These are phyloP conservation scores for Thereva unica DNA, from an alignment of 2,888 invertebrate species.

Conservation along the genomic window DNA sequence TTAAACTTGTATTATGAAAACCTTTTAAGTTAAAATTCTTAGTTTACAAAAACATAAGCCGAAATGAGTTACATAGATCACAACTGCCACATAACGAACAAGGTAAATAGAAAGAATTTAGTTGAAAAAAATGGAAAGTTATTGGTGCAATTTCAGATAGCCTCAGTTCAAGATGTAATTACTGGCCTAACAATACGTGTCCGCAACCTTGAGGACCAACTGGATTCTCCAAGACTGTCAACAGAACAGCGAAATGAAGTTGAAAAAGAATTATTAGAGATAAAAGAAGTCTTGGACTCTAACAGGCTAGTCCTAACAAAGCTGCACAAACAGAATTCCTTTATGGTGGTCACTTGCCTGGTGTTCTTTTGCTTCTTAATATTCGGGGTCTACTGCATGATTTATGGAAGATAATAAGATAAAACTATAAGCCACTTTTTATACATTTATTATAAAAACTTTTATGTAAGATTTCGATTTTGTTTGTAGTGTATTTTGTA, in stretches of 20 bases:
- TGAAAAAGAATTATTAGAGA: slow-evolving; percentile 34
- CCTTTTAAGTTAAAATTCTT: no score
- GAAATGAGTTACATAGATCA: no score
- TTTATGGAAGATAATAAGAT: slow-evolving; percentile 12
- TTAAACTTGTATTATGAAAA: no score
- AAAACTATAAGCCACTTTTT: neutral
- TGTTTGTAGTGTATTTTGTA: slow-evolving; percentile 4
- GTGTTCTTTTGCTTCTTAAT: slow-evolving; percentile 27
- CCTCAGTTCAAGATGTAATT: slow-evolving; percentile 28
- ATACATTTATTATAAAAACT: neutral
- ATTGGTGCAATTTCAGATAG: slow-evolving; percentile 12
- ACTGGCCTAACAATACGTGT: slow-evolving; percentile 31
- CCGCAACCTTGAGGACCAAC: slow-evolving; percentile 29
- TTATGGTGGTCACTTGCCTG: slow-evolving; percentile 25
- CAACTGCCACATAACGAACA: no score
- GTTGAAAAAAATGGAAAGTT: no score
- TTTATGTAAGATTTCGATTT: neutral
- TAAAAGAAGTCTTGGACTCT: slow-evolving; percentile 32
- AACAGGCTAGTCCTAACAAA: slow-evolving; percentile 30
- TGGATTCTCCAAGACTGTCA: slow-evolving; percentile 17
- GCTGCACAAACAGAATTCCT: slow-evolving; percentile 37
- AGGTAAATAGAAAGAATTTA: no score
- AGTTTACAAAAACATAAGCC: no score
- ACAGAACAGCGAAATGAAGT: slow-evolving; percentile 16
- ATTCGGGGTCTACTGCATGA: slow-evolving; percentile 35